phyloP scores from a whole-genome alignment of 2,797 vertebrate species.

The Phoebastria nigripes region DNA sequence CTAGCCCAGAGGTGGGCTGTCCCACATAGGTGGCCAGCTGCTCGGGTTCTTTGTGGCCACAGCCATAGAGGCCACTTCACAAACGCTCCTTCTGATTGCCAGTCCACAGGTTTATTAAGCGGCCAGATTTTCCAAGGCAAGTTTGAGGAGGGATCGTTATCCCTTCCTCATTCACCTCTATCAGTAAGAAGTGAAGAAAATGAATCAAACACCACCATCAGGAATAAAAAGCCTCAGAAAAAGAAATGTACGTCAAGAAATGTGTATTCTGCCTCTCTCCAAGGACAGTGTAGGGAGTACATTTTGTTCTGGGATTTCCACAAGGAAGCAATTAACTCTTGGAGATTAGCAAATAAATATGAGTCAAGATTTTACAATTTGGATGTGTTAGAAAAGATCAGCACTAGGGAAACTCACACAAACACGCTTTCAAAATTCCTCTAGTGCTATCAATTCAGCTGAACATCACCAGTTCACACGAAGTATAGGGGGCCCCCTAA shows the following conservation, averaged over 20 bases:
- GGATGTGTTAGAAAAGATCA: neutral
- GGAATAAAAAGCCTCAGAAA: neutral
- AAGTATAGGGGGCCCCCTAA: neutral
- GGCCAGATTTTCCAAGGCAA: neutral
- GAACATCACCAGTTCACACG: neutral
- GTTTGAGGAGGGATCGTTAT: neutral
- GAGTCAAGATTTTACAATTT: neutral
- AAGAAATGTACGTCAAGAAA: neutral
- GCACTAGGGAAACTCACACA: neutral
- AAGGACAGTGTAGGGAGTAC: neutral
- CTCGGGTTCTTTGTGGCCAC: neutral
- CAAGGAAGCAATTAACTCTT: neutral
- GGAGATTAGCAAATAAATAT: neutral
- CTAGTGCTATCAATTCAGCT: neutral
- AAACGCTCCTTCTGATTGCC: neutral
- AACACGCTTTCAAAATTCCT: neutral
- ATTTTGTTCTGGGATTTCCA: neutral
- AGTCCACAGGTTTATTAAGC: neutral
- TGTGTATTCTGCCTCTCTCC: neutral
- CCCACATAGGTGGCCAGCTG: fast-evolving
- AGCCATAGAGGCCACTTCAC: neutral
- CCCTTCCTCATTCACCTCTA: neutral
- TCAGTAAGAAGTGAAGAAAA: neutral
- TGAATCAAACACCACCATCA: fast-evolving
- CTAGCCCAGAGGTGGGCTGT: neutral